phyloP scores from a whole-genome alignment of 2,888 invertebrate genomes.

The Ectemnius lituratus region DNA sequence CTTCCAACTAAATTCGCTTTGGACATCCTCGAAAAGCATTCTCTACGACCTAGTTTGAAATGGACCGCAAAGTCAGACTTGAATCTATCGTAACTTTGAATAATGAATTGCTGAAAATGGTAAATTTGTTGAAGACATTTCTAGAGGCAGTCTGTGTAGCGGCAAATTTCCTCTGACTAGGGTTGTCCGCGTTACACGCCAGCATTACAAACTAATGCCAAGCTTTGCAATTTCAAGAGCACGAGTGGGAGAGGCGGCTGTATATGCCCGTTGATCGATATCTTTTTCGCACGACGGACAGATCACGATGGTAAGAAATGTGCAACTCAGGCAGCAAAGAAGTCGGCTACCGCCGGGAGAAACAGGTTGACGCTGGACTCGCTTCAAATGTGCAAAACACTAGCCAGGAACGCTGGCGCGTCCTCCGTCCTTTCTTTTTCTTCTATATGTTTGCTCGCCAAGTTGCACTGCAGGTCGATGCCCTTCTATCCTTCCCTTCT shows the following conservation, averaged over 20 bases:
- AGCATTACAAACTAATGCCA: too few species aligned
- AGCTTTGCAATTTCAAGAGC: background rate
- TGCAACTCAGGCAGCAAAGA: conserved; percentile 13
- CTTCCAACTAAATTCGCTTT: background rate
- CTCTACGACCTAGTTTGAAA: too few species aligned
- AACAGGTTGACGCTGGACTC: conserved; percentile 55
- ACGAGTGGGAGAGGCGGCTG: background rate
- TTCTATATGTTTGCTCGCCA: conserved; percentile 37
- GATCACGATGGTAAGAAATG: conserved; percentile 9
- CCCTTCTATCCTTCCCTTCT: conserved; percentile 42
- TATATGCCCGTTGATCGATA: background rate
- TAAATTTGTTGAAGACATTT: too few species aligned
- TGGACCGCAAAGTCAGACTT: too few species aligned
- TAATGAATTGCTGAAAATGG: too few species aligned
- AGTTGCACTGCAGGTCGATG: conserved; percentile 47
- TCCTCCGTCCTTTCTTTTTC: conserved; percentile 42
- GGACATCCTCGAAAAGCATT: background rate
- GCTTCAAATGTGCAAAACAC: conserved; percentile 55
- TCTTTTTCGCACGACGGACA: conserved; percentile 18
- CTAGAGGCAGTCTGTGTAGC: too few species aligned
- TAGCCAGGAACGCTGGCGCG: conserved; percentile 21
- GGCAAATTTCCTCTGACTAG: too few species aligned
- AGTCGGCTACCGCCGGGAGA: conserved; percentile 35
- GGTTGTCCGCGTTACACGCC: too few species aligned
- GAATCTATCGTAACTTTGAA: too few species aligned